phyloP scores from a whole-genome alignment of 2,113 vertebrate species.

The Numenius arquata region DNA sequence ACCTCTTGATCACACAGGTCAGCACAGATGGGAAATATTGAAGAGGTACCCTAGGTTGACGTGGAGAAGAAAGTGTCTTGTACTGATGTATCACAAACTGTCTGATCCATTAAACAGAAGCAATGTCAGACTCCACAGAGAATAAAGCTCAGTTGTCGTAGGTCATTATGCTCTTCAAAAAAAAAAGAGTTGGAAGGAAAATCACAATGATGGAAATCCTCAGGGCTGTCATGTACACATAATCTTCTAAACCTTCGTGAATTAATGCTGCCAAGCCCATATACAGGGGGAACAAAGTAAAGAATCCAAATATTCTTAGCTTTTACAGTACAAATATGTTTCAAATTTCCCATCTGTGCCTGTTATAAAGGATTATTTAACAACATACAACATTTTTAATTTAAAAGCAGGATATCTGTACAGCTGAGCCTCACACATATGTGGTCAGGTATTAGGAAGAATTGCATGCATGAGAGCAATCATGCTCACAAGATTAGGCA shows the following conservation, averaged over 20 bases:
- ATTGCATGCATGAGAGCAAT: neutral
- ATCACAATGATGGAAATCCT: slow-evolving; percentile 33
- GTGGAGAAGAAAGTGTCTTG: slow-evolving; percentile 23
- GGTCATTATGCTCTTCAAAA: slow-evolving; percentile 1
- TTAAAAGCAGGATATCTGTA: neutral
- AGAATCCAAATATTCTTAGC: neutral
- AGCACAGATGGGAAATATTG: slow-evolving; percentile 49
- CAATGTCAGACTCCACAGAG: slow-evolving; percentile 23
- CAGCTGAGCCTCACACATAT: neutral
- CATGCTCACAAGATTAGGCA: neutral
- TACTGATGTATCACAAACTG: slow-evolving; percentile 48
- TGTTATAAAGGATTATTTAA: neutral
- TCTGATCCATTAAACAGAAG: slow-evolving; percentile 50
- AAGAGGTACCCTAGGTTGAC: slow-evolving; percentile 23
- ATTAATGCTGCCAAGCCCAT: neutral
- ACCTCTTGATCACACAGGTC: slow-evolving; percentile 56
- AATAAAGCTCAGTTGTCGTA: slow-evolving; percentile 41
- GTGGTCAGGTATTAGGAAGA: neutral
- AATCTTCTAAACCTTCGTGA: slow-evolving; percentile 22
- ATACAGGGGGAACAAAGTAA: neutral
- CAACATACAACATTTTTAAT: neutral
- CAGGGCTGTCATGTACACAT: slow-evolving; percentile 19
- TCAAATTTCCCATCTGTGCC: neutral
- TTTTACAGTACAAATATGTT: neutral
- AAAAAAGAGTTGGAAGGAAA: slow-evolving; percentile 9